Percentiles rank a stretch among this genome's conserved stretches.
Conservation (phyloP, 2,797 vertebrate species). For the Cryptoblepharus egeriae region DNA sequence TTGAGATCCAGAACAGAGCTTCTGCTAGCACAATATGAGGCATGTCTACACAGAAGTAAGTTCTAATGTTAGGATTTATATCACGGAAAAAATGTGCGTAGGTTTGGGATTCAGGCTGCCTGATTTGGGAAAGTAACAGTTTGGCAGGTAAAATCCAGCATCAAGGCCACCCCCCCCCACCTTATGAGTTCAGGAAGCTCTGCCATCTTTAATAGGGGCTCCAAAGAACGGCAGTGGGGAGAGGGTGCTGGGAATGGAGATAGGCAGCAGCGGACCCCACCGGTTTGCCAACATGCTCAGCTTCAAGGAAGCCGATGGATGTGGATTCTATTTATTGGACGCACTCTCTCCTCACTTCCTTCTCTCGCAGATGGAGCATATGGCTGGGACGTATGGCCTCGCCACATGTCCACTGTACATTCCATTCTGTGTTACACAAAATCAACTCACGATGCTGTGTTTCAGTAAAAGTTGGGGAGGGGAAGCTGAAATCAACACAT, state of each 20-base stretch:
- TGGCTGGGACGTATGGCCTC: slow-evolving; percentile 19
- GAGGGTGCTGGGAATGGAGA: background rate
- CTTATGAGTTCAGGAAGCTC: background rate
- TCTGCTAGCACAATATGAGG: too few species aligned
- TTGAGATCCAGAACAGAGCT: too few species aligned
- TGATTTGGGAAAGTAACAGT: too few species aligned
- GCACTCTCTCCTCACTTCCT: background rate
- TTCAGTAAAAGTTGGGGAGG: slow-evolving; percentile 20
- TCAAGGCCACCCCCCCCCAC: too few species aligned
- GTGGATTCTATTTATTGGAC: slow-evolving; percentile 30
- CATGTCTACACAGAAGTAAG: too few species aligned
- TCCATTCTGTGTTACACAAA: background rate
- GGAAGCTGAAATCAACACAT: background rate
- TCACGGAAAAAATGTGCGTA: too few species aligned
- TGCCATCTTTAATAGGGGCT: too few species aligned
- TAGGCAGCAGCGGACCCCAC: background rate
- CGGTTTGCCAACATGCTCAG: background rate
- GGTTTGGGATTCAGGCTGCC: too few species aligned
- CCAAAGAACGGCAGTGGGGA: too few species aligned
- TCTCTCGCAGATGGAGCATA: background rate
- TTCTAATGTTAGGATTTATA: too few species aligned
- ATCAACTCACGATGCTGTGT: background rate
- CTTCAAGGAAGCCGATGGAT: background rate
- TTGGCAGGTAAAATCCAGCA: too few species aligned
- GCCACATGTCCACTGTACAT: background rate